Evolutionary conservation across 1,140 invertebrate genomes (phyloP).

Genomic region (Chrysomallon squamiferum): DNA sequence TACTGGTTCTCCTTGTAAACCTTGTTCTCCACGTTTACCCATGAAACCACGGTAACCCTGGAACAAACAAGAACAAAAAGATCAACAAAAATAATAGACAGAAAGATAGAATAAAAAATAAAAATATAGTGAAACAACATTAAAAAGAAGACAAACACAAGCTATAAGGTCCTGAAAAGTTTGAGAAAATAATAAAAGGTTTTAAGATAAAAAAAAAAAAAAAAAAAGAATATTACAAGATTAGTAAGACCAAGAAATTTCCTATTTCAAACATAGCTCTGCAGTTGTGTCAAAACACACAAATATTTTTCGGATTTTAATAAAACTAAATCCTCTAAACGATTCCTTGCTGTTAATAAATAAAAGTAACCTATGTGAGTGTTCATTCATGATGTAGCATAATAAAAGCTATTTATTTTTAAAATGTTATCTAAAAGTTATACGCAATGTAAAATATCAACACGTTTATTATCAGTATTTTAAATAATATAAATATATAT

Average conservation of each 20-base stretch:
- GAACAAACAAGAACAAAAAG: slow-evolving; percentile 8
- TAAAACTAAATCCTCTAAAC: too few species aligned
- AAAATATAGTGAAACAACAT: not conserved
- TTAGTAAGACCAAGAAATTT: not conserved
- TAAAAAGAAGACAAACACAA: not conserved
- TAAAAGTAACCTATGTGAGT: too few species aligned
- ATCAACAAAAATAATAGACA: not conserved
- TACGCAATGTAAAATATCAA: too few species aligned
- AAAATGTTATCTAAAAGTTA: too few species aligned
- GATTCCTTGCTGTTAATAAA: too few species aligned
- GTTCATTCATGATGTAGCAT: too few species aligned
- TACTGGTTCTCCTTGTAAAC: slow-evolving; percentile 46
- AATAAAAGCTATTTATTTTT: too few species aligned
- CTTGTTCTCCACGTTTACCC: slow-evolving; percentile 45
- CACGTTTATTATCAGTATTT: too few species aligned
- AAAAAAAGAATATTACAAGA: not conserved
- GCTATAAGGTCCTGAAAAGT: not conserved
- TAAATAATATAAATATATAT: too few species aligned
- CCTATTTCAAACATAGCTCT: not conserved
- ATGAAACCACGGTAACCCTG: slow-evolving; percentile 43
- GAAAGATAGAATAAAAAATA: not conserved
- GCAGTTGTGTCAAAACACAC: too few species aligned
- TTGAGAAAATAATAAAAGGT: not conserved
- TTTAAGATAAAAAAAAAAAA: not conserved
- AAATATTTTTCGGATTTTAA: too few species aligned